Evolutionary conservation across 2,113 vertebrate genomes (phyloP), one percentile per base, ranked within the genome.

Genomic region (Sula dactylatra): DNA sequence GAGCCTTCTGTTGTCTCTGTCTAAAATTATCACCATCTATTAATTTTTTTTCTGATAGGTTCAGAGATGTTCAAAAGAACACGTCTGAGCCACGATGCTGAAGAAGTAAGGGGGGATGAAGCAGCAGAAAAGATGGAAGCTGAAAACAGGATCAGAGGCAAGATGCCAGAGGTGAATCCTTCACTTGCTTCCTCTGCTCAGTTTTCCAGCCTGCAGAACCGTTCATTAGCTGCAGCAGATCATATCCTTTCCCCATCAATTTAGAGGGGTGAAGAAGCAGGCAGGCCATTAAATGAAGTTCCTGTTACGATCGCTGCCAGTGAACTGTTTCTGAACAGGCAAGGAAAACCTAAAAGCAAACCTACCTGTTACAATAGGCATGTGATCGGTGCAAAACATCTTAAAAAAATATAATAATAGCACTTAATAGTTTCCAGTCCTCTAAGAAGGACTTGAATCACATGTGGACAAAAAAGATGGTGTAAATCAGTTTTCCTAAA

Each of bases 301-400:
- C 97, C 96, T 18, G 97, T 96, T 84, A 84, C 82, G 26, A 91
- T 98, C 55, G 97, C 98, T 40, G 98, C 98, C 90, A 98, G 98
- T 11, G 97, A 98, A 78, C 93, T 98, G 62, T 95, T 98, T 62
- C 97, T 98, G 45, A 98, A 98, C 96, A 98, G 98, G 98, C 99
- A 88, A 98, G 98, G 71, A 47, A 44, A 49, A 21, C 21, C 31
- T 36, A 10, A 69, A 54, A 64, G 15, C 59, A 50, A 61, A 44
- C 31, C 24, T 22, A 32, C 5, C 50, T 50, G n/a, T 17, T 25
- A 49, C 13, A 15, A 15, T 1, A 17, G 1, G 32, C 6, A 13
- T 0, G 0, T 3, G n/a, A 50, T 17, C 4, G 1, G 36, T 15
- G 29, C 4, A 18, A n/a, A 64, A 36, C 45, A 2, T 2, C 12